A percentile compares a stretch with the other conserved stretches of the same genome.
Conservation (phyloP, 2,797 vertebrate species). For the Schizopygopsis malacanthus region DNA sequence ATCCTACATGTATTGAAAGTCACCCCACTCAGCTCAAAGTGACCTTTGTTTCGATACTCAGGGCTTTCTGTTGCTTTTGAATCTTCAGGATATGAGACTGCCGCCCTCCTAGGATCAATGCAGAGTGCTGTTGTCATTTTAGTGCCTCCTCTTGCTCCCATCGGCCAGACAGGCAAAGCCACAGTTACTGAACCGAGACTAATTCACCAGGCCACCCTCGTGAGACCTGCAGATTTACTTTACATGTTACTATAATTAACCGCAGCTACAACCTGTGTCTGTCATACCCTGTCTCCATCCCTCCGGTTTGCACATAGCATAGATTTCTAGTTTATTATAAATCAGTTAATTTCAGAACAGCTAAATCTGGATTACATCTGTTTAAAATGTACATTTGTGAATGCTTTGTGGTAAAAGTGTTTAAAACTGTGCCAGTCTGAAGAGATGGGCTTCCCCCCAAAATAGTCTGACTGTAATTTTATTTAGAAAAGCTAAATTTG, state of each 20-base stretch:
- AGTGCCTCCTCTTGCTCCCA: conserved; percentile 13
- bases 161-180: conserved; percentile 20
- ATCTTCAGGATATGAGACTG: conserved; percentile 20
- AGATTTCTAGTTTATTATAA: neutral
- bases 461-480: neutral
- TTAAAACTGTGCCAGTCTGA: neutral
- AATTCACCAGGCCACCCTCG: neutral
- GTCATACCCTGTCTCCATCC: neutral
- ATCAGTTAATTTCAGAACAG: neutral
- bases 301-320: neutral
- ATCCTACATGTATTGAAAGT: neutral
- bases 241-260: conserved; percentile 23
- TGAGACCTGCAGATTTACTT: conserved; percentile 18
- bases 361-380: neutral
- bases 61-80: conserved; percentile 1
- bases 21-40: neutral
- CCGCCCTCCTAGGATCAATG: conserved; percentile 27
- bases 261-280: neutral
- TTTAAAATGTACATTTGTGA: neutral
- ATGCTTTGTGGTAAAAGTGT: neutral
- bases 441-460: neutral
- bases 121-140: conserved; percentile 39
- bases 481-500: neutral
- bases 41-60: conserved; percentile 18
- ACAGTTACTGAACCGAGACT: neutral